Evolutionary conservation across 2,113 vertebrate species (phyloP).

Genomic region (Vicugna pacos): DNA sequence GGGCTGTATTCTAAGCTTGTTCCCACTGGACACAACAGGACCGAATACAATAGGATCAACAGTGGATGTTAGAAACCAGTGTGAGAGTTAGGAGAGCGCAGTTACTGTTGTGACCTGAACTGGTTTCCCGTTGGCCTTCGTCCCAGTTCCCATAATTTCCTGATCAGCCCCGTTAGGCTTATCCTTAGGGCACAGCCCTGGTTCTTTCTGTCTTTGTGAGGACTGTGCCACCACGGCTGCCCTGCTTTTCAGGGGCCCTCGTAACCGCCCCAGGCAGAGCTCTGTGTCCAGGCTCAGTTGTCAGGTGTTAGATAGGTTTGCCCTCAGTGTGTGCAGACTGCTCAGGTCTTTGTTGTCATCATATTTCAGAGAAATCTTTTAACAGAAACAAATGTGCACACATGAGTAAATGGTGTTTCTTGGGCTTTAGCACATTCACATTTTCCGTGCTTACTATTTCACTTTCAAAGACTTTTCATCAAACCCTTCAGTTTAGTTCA

Average conservation of each 20-base stretch:
- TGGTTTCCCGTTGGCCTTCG: background rate
- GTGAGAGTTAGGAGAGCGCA: background rate
- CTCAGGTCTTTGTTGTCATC: background rate
- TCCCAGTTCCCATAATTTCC: accelerated
- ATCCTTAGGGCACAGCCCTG: background rate
- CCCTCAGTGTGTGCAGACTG: background rate
- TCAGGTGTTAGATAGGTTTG: background rate
- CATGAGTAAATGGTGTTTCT: background rate
- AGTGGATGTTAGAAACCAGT: background rate
- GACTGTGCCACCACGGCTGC: background rate
- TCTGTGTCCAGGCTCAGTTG: background rate
- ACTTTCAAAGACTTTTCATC: background rate
- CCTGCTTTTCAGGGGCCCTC: background rate
- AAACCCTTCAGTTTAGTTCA: background rate
- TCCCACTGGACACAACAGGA: background rate
- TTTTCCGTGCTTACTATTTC: background rate
- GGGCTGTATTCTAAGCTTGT: background rate
- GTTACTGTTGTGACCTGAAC: background rate
- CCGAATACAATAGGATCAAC: background rate
- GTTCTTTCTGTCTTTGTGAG: background rate
- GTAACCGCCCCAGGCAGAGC: background rate
- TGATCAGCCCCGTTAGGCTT: background rate
- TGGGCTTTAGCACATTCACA: background rate
- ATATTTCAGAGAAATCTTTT: slow-evolving; percentile 10
- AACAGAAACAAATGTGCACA: background rate